These are phyloP conservation scores for Temnothorax longispinosus DNA, from an alignment of 1,140 invertebrate genomes.

Conservation along the genomic window DNA sequence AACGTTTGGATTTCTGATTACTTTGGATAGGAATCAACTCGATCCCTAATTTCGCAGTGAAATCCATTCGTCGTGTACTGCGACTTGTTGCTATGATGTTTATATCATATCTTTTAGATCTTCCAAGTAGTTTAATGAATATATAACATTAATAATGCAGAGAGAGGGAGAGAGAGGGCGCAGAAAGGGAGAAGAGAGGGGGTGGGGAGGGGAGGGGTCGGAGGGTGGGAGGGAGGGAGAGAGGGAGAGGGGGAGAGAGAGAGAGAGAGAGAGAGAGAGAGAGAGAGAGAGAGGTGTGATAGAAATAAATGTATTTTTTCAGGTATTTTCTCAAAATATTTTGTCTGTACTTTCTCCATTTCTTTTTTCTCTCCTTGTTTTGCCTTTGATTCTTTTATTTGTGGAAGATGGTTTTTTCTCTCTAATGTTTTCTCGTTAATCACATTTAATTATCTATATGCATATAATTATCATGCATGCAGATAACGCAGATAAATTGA, in stretches of 20 bases:
- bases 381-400: not conserved
- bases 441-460: not conserved
- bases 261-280: constrained; percentile 54
- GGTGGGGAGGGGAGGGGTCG: constrained; percentile 67
- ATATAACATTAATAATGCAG: constrained; percentile 82
- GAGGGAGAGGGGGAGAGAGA: constrained; percentile 75
- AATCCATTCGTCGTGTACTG: not conserved
- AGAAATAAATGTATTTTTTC: constrained; percentile 61
- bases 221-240: constrained; percentile 77
- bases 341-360: not conserved
- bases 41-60: not conserved
- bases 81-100: constrained; percentile 30
- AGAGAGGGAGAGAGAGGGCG: constrained; percentile 75
- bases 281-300: constrained; percentile 77
- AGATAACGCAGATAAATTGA: constrained; percentile 10
- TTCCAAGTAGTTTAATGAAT: constrained; percentile 67
- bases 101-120: constrained; percentile 23
- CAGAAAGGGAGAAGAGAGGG: constrained; percentile 64
- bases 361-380: constrained; percentile 50
- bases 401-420: not conserved
- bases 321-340: not conserved
- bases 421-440: not conserved
- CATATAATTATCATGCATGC: not conserved
- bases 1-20: constrained; percentile 62
- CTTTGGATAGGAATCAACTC: constrained; percentile 15